phyloP scores from a whole-genome alignment of 2,113 vertebrate genomes.

The Protomyctophum bolini region DNA sequence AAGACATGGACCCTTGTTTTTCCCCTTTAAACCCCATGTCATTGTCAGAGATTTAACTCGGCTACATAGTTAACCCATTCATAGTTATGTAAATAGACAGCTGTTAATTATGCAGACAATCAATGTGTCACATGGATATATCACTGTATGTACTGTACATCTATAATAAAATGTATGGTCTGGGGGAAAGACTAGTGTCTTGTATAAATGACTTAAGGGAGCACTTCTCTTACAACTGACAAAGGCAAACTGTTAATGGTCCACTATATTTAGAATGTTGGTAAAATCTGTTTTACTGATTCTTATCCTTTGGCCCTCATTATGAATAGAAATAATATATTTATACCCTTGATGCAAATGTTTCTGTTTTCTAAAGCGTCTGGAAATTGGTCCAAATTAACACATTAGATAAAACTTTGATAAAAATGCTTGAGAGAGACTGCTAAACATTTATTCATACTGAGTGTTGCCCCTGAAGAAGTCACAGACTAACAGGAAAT shows the following conservation, averaged over 20 bases:
- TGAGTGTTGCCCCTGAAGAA: too few relatives aligned
- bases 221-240: background rate
- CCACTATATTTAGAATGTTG: too few relatives aligned
- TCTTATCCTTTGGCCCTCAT: too few relatives aligned
- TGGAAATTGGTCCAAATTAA: too few relatives aligned
- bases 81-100: constrained; percentile 42
- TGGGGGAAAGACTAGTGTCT: constrained; percentile 11
- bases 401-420: too few relatives aligned
- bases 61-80: background rate
- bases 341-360: too few relatives aligned
- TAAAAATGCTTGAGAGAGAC: too few relatives aligned
- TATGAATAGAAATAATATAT: too few relatives aligned
- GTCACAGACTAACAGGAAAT: constrained; percentile 15
- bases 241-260: background rate
- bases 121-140: constrained; percentile 22
- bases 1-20: background rate
- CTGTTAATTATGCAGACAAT: constrained; percentile 30
- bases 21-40: background rate
- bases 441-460: too few relatives aligned
- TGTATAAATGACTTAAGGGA: background rate
- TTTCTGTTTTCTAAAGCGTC: too few relatives aligned
- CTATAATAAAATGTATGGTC: constrained; percentile 49
- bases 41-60: background rate
- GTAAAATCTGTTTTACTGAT: too few relatives aligned
- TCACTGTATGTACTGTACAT: constrained; percentile 34